Evolutionary conservation across 2,888 invertebrate species (phyloP), one percentile per base, ranked within the genome.

Genomic region (Digitonthophagus gazella): DNA sequence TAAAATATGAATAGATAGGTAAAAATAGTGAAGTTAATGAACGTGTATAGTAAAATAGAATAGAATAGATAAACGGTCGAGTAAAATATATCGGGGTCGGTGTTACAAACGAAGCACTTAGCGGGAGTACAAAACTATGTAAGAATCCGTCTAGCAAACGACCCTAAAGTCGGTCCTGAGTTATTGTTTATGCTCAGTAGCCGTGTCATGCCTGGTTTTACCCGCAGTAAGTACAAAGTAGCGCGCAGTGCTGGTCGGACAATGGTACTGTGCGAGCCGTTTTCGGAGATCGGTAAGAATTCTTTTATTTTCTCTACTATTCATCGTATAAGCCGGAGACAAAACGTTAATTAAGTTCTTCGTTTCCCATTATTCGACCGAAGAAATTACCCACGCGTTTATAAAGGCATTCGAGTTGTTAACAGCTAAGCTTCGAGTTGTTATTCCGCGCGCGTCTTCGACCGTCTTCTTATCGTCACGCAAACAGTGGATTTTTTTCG

Each of bases 171-270:
- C 86, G 86, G 78, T 84, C 86, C 78, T 87, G 87, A 72, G 85
- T 87, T 81, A 87, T 86, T 75, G 88, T 88, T 81, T 86, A 80
- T 78, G 79, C 77, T 86, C 81, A 87, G 84, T 80, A 85, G 86
- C 86, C 87, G 87, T 87, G 83, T 79, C 79, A 67, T 71, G 69
- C 61, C 28, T 64, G 66, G 64, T 66, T 67, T 58, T 65, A 65
- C 65, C 69, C 58, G 54, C 69, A 73, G 68, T 70, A 64, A 69
- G 68, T 68, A 71, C 66, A 66, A 70, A 68, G 65, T 67, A 67
- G 63, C 67, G 67, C 67, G 71, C 67, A 70, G 68, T 72, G 68
- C 68, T 68, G 61, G 56, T 76, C 77, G 75, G 71, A 71, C 28
- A 64, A 75, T 75, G 75, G 72, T 75, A 68, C 70, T 75, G 65